Base-by-base conservation (phyloP, 2,888 invertebrate species). In the Aricia artaxerxes region DNA sequence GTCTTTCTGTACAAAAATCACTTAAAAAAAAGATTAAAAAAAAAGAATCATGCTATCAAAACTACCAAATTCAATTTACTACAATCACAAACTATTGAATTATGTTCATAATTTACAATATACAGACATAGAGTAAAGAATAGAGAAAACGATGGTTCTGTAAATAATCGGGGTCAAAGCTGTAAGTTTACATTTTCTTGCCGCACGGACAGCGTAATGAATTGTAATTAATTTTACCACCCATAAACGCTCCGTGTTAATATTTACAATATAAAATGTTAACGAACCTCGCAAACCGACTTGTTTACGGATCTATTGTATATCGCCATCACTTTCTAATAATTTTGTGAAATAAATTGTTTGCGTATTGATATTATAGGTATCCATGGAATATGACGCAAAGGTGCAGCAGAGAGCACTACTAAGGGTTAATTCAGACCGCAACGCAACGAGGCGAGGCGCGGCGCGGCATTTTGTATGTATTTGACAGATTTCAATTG, bases 181-280 rank as follows among this genome's bases (percentile, higher is more conserved):
- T 69, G 69, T 69, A 69, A 69, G 69, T 69, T 35, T 16, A 69
- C 69, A 35, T 73, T 44, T 73, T 73, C 73, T 73, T 73, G 40
- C 73, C 73, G 44, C 73, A 73, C 73, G 9, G 40, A 44, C 73
- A 44, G n/a, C 3, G 76, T 76, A 57, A 76, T 76, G 57, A 57
- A 76, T 76, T 16, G 57, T 57, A 76, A 76, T 76, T 76, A 76
- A 57, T 76, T 76, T 76, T 57, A 76, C 24, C 49, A 24, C 11
- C 53, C 53, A 76, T 57, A 76, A 57, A 57, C 31, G 2, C 24
- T 9, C 49, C 6, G 57, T 53, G 57, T 57, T 35, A 53, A 76
- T 35, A 31, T 76, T 76, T 76, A 76, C 76, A 53, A 31, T 24
- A 75, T 69, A 69, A 69, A 69, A 69, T 69, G 69, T 69, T 69